Conservation (phyloP, 2,888 invertebrate species). For the Autographa pulchrina region DNA sequence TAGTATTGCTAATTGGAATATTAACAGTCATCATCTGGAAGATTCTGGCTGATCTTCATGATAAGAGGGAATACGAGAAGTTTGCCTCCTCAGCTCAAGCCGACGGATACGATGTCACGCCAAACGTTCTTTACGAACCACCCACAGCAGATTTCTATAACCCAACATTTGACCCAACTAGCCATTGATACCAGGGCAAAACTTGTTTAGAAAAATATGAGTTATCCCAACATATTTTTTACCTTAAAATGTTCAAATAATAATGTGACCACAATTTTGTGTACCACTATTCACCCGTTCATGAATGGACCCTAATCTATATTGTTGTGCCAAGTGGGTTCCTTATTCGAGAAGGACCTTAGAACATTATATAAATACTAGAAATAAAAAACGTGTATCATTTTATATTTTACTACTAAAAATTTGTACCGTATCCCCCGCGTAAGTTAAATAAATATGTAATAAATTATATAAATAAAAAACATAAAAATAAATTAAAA, state of each 20-base stretch:
- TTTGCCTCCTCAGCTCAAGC: conserved; percentile 69
- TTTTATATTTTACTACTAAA: conserved; percentile 64
- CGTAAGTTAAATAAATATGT: conserved; percentile 62
- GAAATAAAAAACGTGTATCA: conserved; percentile 25
- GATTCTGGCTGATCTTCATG: conserved; percentile 73
- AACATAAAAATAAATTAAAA: conserved; percentile 64
- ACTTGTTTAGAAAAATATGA: no score
- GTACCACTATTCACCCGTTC: no score
- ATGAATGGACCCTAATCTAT: no score
- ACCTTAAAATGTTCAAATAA: no score
- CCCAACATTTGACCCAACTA: conserved; percentile 59
- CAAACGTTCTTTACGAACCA: conserved; percentile 71
- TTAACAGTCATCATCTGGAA: conserved; percentile 79
- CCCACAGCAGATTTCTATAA: conserved; percentile 70
- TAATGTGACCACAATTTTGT: no score
- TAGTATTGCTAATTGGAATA: conserved; percentile 76
- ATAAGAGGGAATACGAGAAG: conserved; percentile 76
- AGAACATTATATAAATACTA: background rate
- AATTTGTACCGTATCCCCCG: conserved; percentile 48
- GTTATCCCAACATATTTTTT: no score
- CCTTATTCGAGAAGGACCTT: no score
- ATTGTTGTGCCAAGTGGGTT: no score
- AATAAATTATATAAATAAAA: conserved; percentile 68
- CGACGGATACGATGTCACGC: conserved; percentile 67
- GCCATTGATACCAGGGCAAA: conserved; percentile 27